Base-by-base conservation (phyloP, 2,888 invertebrate genomes). In the Pseudeuparius sepicola region DNA sequence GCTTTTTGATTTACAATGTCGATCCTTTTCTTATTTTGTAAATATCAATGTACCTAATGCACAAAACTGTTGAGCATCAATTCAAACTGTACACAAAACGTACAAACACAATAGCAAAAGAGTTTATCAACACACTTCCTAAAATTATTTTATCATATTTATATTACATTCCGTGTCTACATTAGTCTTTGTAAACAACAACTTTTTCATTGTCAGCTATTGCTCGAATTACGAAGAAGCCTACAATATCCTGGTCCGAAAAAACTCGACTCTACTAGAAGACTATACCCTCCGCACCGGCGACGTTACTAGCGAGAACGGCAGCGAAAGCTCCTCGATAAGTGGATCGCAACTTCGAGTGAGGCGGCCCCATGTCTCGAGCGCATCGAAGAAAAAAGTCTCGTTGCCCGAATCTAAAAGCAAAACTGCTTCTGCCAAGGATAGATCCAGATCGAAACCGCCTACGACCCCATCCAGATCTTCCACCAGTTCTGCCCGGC, bases 261-360 rank as follows among this genome's bases (percentile, higher is more conserved):
- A 57, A 46, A 64, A 59, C 45, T 63, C 63, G 4, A 59, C 57
- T 4, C 48, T 58, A 24, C 46, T 61, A 7, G 61, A 60, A 42
- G 59, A 61, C 45, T 59, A 61, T 35, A 54, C 56, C 12, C 45
- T 55, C 35, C 49, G 58, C 20, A 54, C 54, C 32, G 67, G 67
- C 2, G 70, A 70, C 43, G 66, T 68, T 24, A 74, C 73, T 31
- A 76, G 76, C 52, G 78, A 78, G 48, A 75, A 73, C 44, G 84
- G 84, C 29, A 84, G 84, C 46, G 85, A 85, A 53, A 84, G 82
- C 56, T 82, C 83, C 0, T 82, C 82, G 1, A 60, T 82, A 18
- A 72, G 77, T 3, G 69, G 70, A 5, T 53, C 51, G 3, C 44
- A 50, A 13, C 4, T 10, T 4, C 50, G 52, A 3, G 47, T 55